Evolutionary conservation across 2,113 vertebrate species (phyloP), one percentile per base, ranked within the genome.

Genomic region (Turdus rufiventris): DNA sequence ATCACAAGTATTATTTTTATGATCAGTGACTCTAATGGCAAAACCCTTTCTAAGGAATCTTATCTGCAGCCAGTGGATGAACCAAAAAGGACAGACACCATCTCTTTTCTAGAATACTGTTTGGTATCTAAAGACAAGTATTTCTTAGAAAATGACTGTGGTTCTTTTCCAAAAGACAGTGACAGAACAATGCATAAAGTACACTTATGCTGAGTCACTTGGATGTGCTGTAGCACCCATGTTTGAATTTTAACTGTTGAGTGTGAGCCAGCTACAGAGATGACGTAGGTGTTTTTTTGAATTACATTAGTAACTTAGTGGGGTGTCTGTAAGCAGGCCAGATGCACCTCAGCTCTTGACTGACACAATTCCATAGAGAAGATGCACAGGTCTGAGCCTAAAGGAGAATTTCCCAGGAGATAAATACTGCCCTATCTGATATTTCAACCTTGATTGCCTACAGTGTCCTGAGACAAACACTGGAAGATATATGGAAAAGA

Each of bases 191-290:
- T 26, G 62, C 60, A 54, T 40, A 2, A 58, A 62, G 68, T 20
- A 14, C 65, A 34, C 29, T 12, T 10, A 7, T 3, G 51, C 34
- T 82, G 67, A 54, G 31, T 36, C 61, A n/a, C 66, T 68, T 62
- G 66, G 80, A 68, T 43, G 38, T 54, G 85, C 48, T 51, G 25
- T 3, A 57, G 62, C 25, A 34, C 42, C 48, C 54, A 25, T 10
- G 58, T 82, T 79, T 88, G 92, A 89, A 83, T 79, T 91, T 92
- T 96, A 94, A 91, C 92, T 82, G 34, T 23, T 81, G 88, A 34
- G 66, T 36, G 67, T 20, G n/a, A 81, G 86, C 78, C 88, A 89
- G 87, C 20, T 18, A 48, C 71, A 61, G 89, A 67, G 73, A 40
- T 85, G 88, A 89, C 1, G 4, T 29, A 29, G 53, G 47, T 33